Evolutionary conservation across 2,797 vertebrate genomes (phyloP).

Genomic region (Gymnothorax reevesii): DNA sequence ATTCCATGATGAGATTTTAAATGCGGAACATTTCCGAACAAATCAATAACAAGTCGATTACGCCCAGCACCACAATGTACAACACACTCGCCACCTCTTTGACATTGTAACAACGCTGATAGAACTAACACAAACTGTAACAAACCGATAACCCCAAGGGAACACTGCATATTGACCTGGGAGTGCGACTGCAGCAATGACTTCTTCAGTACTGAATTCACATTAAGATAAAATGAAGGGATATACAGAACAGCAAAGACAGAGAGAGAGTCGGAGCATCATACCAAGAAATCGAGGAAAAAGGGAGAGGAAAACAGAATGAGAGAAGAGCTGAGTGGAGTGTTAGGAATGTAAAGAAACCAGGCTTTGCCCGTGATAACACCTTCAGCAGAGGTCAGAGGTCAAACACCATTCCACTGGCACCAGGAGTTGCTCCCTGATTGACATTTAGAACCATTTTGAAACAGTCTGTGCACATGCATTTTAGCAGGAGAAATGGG

Average conservation of each 20-base stretch:
- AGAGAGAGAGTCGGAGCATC: background rate
- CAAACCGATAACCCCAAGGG: no score
- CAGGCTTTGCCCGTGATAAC: background rate
- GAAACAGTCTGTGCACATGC: background rate
- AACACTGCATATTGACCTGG: background rate
- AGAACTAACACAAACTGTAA: background rate
- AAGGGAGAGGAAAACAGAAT: background rate
- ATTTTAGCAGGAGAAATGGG: background rate
- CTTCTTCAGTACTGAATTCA: background rate
- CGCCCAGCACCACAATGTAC: background rate
- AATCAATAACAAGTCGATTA: background rate
- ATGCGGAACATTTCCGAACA: background rate
- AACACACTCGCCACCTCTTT: background rate
- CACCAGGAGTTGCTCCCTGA: background rate
- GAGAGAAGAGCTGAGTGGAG: background rate
- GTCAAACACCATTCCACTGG: background rate
- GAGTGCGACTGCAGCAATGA: background rate
- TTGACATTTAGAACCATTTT: background rate
- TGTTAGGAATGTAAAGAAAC: conserved; percentile 13
- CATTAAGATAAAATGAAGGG: background rate
- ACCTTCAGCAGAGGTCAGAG: background rate
- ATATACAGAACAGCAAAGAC: no score
- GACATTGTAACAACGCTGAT: background rate
- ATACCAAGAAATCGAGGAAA: background rate
- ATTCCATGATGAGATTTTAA: background rate